These are phyloP conservation scores for Anastrepha ludens DNA, from an alignment of 1,140 invertebrate genomes.

Conservation along the genomic window DNA sequence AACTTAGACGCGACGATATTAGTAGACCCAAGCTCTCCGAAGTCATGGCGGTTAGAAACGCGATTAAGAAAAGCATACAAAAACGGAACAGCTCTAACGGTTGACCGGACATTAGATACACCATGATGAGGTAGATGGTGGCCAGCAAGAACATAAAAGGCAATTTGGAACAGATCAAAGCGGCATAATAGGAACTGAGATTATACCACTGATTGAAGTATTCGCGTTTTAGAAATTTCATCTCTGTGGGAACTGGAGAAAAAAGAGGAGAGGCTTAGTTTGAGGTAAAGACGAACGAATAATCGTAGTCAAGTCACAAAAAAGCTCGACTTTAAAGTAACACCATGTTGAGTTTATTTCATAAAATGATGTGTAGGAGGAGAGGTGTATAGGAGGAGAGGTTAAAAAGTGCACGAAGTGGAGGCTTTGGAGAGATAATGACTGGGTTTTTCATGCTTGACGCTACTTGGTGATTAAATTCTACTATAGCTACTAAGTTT, in stretches of 20 bases:
- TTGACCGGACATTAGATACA: conserved; percentile 91
- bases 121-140: conserved; percentile 85
- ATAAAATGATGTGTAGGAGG: too few species aligned
- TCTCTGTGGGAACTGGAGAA: conserved; percentile 90
- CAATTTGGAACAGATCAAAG: conserved; percentile 84
- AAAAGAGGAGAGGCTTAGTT: conserved; percentile 30
- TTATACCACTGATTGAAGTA: conserved; percentile 96
- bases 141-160: conserved; percentile 84
- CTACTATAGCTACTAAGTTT: too few species aligned
- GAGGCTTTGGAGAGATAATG: too few species aligned
- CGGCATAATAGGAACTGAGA: conserved; percentile 91
- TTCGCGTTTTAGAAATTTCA: conserved; percentile 90
- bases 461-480: too few species aligned
- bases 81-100: conserved; percentile 86
- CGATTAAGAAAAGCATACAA: conserved; percentile 80
- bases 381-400: too few species aligned
- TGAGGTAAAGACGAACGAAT: neutral
- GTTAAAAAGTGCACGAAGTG: too few species aligned
- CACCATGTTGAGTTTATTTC: too few species aligned
- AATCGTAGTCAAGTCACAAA: too few species aligned
- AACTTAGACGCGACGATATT: conserved; percentile 82
- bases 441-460: too few species aligned
- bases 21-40: conserved; percentile 85
- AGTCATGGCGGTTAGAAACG: conserved; percentile 82
- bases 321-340: too few species aligned